phyloP scores from a whole-genome alignment of 2,797 vertebrate genomes.

The Xenops minutus region DNA sequence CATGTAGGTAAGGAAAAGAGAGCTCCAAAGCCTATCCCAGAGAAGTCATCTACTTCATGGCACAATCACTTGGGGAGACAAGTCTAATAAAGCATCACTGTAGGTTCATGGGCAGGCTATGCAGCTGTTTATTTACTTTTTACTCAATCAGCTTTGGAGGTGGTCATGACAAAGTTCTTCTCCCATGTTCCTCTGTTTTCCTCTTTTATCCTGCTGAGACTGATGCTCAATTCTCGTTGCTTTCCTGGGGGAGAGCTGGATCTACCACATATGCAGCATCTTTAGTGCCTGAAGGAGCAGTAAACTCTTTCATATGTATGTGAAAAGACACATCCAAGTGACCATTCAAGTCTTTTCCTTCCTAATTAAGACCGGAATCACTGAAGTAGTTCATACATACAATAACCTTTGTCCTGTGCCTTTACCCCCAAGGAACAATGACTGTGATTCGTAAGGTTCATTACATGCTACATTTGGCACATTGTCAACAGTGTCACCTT shows the following conservation, averaged over 20 bases:
- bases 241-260: background rate
- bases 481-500: background rate
- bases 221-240: rapidly evolving
- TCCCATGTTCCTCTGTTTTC: background rate
- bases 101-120: background rate
- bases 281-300: background rate
- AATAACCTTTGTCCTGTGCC: background rate
- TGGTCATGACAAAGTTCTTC: background rate
- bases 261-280: background rate
- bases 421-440: slow-evolving; percentile 15
- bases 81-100: background rate
- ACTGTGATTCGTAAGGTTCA: slow-evolving; percentile 25
- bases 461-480: slow-evolving; percentile 27
- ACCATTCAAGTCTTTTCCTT: background rate
- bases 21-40: background rate
- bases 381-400: background rate
- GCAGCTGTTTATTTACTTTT: background rate
- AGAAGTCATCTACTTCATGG: background rate
- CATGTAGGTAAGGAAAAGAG: background rate
- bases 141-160: background rate
- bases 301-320: background rate
- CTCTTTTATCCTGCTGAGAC: background rate
- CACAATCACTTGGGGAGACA: background rate
- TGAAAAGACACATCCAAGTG: background rate
- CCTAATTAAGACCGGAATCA: background rate